These are phyloP conservation scores for Drosophila virilis DNA, from an alignment of 1,140 invertebrate genomes.

Conservation along the genomic window DNA sequence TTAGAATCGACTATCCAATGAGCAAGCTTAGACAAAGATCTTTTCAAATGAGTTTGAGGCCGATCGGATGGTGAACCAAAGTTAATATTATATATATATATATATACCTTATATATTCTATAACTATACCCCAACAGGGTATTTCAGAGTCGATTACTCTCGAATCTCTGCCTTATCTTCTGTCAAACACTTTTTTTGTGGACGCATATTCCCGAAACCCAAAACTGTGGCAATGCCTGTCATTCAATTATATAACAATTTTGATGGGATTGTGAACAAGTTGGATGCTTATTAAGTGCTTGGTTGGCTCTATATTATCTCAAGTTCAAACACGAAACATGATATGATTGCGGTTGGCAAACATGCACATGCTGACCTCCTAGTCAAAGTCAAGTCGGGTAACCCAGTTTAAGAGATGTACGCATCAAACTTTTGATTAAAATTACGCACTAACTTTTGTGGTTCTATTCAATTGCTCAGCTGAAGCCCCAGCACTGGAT, in stretches of 20 bases:
- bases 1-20: too few relatives aligned
- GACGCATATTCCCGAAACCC: background rate
- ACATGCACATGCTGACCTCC: slow-evolving; percentile 30
- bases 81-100: too few relatives aligned
- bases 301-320: slow-evolving; percentile 29
- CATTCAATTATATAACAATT: too few relatives aligned
- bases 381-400: slow-evolving; percentile 65
- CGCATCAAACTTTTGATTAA: slow-evolving; percentile 26
- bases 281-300: background rate
- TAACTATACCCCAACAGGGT: background rate
- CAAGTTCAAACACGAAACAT: slow-evolving; percentile 34
- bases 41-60: too few relatives aligned
- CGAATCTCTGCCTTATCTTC: too few relatives aligned
- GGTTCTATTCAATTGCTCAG: slow-evolving; percentile 41
- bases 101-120: too few relatives aligned
- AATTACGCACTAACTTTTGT: slow-evolving; percentile 41
- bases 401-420: slow-evolving; percentile 48
- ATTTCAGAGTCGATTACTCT: background rate
- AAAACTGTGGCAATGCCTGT: background rate
- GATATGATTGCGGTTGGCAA: slow-evolving; percentile 30
- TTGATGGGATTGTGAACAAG: too few relatives aligned
- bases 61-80: too few relatives aligned
- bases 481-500: background rate
- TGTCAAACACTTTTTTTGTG: background rate
- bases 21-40: too few relatives aligned